Evolutionary conservation across 2,797 vertebrate species (phyloP), one percentile per base, ranked within the genome.

Genomic region (Octomys mimax): DNA sequence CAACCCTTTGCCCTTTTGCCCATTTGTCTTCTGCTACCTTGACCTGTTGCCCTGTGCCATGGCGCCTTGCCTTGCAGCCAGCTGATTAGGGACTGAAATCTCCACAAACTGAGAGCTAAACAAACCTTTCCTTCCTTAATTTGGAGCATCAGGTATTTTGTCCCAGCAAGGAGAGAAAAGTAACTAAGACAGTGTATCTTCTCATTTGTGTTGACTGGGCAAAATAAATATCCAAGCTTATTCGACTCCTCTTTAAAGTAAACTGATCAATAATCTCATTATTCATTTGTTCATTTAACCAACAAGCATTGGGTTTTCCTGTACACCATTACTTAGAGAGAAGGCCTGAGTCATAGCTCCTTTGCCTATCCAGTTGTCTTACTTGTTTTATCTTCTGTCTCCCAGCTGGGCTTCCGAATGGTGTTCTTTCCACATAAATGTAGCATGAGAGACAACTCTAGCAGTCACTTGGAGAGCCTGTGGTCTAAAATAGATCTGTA

Each of bases 321-420:
- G 26, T 36, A 61, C 21, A 13, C 13, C 66, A 0, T 86, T 57
- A 31, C 24, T 71, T 64, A 68, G 73, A 77, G 73, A 77, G 46
- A 89, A 89, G 54, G 9, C 5, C 39, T 52, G 26, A 61, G 14
- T 11, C 87, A 2, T 33, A n/a, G 64, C 22, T 85, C 8, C n/a
- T 85, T 73, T 85, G 54, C 64, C 14, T 42, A 33, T 11, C 79
- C 24, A 54, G 31, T 46, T 36, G 36, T 5, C n/a, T 89, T 77
- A 28, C 33, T 85, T 85, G 4, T 14, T 89, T 68, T 87, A 39
- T 66, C 87, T 88, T 96, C 73, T 96, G 9, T 75, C 54, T 90
- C 70, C 21, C 36, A 94, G 11, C 6, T 93, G 64, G 36, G n/a
- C 16, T 89, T 57, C n/a, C 49, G 36, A 94, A 80, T 75, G 36